Base-by-base conservation (phyloP, 1,140 invertebrate genomes). In the Drosophila baimaii region DNA sequence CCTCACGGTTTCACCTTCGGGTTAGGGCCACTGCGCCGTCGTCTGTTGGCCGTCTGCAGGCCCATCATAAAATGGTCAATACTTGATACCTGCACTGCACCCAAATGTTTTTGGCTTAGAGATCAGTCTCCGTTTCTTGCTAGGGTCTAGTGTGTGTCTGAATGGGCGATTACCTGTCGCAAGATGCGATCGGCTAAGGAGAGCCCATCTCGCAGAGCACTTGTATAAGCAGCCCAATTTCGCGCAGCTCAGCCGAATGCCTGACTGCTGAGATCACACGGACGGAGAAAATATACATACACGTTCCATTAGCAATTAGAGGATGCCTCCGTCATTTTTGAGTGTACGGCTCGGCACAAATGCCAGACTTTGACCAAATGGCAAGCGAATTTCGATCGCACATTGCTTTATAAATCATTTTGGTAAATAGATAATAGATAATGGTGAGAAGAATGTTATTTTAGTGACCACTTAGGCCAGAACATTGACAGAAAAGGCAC, bases 11-110 rank as follows among this genome's bases (percentile, higher is more conserved):
- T 79, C 57, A 55, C 57, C 70, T 47, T 46, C 19, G 35, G 56
- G 31, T 69, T 29, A 31, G 29, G 27, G 25, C n/a, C 21, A 70
- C 46, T 47, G 21, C 49, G 41, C 13, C 3, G 17, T 23, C 57
- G 65, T 52, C 65, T 52, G 17, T 52, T 15, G 39, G 63, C 47
- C 39, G 51, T 57, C 19, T 47, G 37, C 29, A 61, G 29, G 23
- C 64, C 55, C 33, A 52, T 39, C 54, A 57, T 51, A 62, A 62
- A 61, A 57, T 62, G 59, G 63, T 70, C 69, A 80, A 83, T 74
- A 62, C 31, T 52, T 57, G 73, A 80, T 83, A 73, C 65, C 71
- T 84, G 65, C 33, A 58, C 73, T 70, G 68, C 65, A 81, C 65
- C 81, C 70, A 54, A 64, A 35, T 62, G 62, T 17, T 17, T 35